phyloP scores from a whole-genome alignment of 2,888 invertebrate genomes.

The Lacanobia wlatinum region DNA sequence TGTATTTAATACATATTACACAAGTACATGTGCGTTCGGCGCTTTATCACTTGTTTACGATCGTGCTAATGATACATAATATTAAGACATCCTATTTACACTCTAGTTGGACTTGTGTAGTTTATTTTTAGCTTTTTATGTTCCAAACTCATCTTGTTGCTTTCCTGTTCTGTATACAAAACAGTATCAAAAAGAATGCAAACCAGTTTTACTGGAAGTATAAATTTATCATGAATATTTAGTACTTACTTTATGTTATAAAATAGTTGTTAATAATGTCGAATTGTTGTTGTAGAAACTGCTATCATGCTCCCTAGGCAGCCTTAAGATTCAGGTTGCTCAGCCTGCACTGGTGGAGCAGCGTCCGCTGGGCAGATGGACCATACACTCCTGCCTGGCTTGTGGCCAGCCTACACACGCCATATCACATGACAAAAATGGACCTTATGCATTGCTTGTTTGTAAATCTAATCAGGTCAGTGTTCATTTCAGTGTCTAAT shows the following conservation, averaged over 20 bases:
- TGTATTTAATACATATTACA: constrained; percentile 37
- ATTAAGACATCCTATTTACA: constrained; percentile 7
- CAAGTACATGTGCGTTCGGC: constrained; percentile 69
- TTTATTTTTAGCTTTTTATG: constrained; percentile 30
- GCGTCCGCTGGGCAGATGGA: constrained; percentile 91
- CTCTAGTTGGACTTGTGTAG: not conserved
- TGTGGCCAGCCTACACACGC: constrained; percentile 92
- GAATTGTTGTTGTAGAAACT: constrained; percentile 84
- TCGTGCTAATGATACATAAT: constrained; percentile 42
- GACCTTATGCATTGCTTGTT: constrained; percentile 87
- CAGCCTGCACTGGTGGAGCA: constrained; percentile 91
- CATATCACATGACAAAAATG: constrained; percentile 88
- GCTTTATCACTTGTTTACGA: constrained; percentile 66
- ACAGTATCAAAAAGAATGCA: constrained; percentile 40
- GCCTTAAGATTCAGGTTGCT: constrained; percentile 88
- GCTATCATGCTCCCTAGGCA: constrained; percentile 86
- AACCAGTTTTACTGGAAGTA: constrained; percentile 48
- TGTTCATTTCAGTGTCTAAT: constrained; percentile 56
- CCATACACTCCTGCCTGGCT: constrained; percentile 91
- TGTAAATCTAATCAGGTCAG: constrained; percentile 91
- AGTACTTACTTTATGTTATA: constrained; percentile 11
- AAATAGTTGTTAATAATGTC: constrained; percentile 16
- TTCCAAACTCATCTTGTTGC: constrained; percentile 25
- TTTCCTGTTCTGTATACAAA: constrained; percentile 45
- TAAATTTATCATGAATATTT: constrained; percentile 46